Base-by-base conservation (phyloP, 2,113 vertebrate species). In the Sphaerodactylus townsendi region DNA sequence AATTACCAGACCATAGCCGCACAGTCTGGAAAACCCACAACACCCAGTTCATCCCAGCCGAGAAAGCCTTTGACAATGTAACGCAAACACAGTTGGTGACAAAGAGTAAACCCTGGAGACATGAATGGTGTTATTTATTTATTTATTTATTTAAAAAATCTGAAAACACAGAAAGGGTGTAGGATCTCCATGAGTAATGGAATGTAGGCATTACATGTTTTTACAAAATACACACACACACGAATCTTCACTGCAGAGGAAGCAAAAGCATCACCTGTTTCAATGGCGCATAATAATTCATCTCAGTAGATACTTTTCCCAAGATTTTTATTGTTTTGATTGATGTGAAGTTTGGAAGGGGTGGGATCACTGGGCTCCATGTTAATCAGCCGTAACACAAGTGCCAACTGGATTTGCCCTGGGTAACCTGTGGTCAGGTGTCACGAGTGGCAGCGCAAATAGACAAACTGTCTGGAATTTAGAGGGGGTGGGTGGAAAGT, bases 101-200 rank as follows among this genome's bases (percentile, higher is more conserved):
- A 59, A 62, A 65, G 23, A 79, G n/a, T 8, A 62, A 8, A 64
- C 41, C 10, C 65, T n/a, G 2, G 48, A 81, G 68, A 46, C 37
- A 44, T 10, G 48, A 10, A 70, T 71, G 37, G 53, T 39, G 33
- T 35, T n/a, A 44, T n/a, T 37, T 62, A 35, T 84, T 84, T 71
- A 59, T 77, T 84, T 77, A 41, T 46, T 64, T 39, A n/a, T n/a
- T n/a, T 5, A 76, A 62, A 72, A 62, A 84, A 59, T 30, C 30
- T 70, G 50, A n/a, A 48, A 85, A 85, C 71, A 84, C 66, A 85
- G 50, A 79, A 78, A 85, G 44, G 66, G 39, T 35, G 30, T 30
- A 30, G 62, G 44, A 68, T 10, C 41, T 44, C 17, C 30, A 71
- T 28, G 39, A 35, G 15, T 3, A 17, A 33, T 14, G 11, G n/a